Percentiles rank a stretch among this genome's conserved stretches.
These are phyloP conservation scores for Calidris pugnax DNA, from an alignment of 2,113 vertebrate species.

Conservation along the genomic window DNA sequence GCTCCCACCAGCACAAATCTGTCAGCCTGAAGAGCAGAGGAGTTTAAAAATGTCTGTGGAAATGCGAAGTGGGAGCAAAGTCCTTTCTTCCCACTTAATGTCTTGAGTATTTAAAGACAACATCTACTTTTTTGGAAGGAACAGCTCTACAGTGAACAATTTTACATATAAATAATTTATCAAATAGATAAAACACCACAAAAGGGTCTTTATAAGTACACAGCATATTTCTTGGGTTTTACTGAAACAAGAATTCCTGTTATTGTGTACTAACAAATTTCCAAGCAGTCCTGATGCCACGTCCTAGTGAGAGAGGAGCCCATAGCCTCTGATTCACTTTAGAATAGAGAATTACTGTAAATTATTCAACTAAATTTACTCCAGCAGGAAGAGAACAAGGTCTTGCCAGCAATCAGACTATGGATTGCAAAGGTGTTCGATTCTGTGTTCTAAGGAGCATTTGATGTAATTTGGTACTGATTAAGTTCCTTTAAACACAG, in stretches of 20 bases:
- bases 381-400: not conserved
- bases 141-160: not conserved
- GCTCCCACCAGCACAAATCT: not conserved
- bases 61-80: not conserved
- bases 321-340: not conserved
- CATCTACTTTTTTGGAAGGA: not conserved
- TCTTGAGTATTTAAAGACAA: not conserved
- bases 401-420: not conserved
- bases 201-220: not conserved
- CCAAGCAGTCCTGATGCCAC: not conserved
- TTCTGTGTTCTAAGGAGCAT: not conserved
- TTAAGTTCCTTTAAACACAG: not conserved
- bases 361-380: not conserved
- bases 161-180: not conserved
- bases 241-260: not conserved
- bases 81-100: not conserved
- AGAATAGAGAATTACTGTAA: not conserved
- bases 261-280: not conserved
- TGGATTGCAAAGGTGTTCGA: not conserved
- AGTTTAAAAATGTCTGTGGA: not conserved
- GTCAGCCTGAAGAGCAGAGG: not conserved
- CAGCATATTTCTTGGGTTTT: not conserved
- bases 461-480: not conserved
- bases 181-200: not conserved
- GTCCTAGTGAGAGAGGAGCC: not conserved